Evolutionary conservation across 2,797 vertebrate genomes (phyloP), one percentile per base, ranked within the genome.

Genomic region (Balearica regulorum): DNA sequence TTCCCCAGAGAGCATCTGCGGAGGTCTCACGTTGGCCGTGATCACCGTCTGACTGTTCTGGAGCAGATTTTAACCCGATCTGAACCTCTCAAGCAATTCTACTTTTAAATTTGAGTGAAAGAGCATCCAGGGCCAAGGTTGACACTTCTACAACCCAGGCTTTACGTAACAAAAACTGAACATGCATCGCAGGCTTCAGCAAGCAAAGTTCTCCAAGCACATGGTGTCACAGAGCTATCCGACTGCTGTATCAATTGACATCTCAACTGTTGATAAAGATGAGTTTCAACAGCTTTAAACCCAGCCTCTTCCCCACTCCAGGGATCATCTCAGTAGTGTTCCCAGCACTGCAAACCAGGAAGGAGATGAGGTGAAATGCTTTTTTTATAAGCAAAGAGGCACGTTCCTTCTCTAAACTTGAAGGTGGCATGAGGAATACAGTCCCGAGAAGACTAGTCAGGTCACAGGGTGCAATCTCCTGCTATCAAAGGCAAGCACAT

Each of bases 11-110:
- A 20, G 6, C 6, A 57, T 5, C 13, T 9, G 2, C 31, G 39
- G 22, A 68, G 12, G 13, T n/a, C 35, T 87, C 77, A 15, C 7
- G 0, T 3, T 17, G 35, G 11, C 76, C 1, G 0, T 8, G 26
- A 44, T 41, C 37, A 21, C 22, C 0, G 3, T 5, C 25, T 17
- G 21, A n/a, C 12, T 39, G 48, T 4, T 81, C 33, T 21, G 39
- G 2, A 17, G 55, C 49, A 35, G 17, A 33, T 84, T 78, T 68
- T 72, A 0, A 73, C 64, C 37, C 0, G 0, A 25, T 78, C 80
- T 65, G 51, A 69, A 29, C n/a, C 17, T 17, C 39, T 39, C 19
- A 39, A 15, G 33, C 53, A 89, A 80, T 39, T 16, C 14, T 17
- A 46, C 64, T 46, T 83, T 7, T 12, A 41, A 6, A 68, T 62